Evolutionary conservation across 2,797 vertebrate genomes (phyloP), one percentile per base, ranked within the genome.

Genomic region (Harpagifer antarcticus): DNA sequence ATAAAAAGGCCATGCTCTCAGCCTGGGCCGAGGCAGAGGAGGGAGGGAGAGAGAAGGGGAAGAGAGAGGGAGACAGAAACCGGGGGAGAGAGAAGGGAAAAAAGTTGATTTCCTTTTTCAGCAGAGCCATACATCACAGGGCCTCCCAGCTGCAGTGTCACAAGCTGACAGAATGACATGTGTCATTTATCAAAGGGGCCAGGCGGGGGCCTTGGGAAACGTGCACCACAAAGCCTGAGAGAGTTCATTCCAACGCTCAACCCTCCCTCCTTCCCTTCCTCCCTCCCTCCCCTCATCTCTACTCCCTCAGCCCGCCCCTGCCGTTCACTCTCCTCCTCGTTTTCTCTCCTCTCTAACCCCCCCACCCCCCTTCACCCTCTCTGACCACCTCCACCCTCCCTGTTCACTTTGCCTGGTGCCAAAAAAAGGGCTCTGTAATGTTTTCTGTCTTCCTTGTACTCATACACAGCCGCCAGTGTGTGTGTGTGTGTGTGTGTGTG

Each of bases 121-220:
- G 95, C 92, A 83, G 94, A 95, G 95, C 95, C 95, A 97, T 99
- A 96, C 94, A 98, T 99, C 97, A 98, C 94, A 80, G 63, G 96
- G 95, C 96, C 96, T 97, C 97, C 96, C 97, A 97, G 97, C 97
- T 97, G 96, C 96, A 95, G 95, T 97, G 97, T 98, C 97, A 98
- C 96, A 94, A 96, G 92, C 96, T 97, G 97, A 99, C 97, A 98
- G 97, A 98, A 98, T 98, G 97, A 98, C 97, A 96, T 96, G 97
- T 99, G 97, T 98, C 97, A 99, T 99, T 98, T 98, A 99, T 99
- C 97, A 98, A 97, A 97, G 96, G 95, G 97, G 96, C 97, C 97
- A 96, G 96, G 94, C 95, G 91, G 94, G 94, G 97, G 97, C 97
- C 97, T 97, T 97, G 97, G 97, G 97, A 98, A 98, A 96, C 90